These are phyloP conservation scores for Stenurella melanura DNA, from an alignment of 2,888 invertebrate species.

Conservation along the genomic window DNA sequence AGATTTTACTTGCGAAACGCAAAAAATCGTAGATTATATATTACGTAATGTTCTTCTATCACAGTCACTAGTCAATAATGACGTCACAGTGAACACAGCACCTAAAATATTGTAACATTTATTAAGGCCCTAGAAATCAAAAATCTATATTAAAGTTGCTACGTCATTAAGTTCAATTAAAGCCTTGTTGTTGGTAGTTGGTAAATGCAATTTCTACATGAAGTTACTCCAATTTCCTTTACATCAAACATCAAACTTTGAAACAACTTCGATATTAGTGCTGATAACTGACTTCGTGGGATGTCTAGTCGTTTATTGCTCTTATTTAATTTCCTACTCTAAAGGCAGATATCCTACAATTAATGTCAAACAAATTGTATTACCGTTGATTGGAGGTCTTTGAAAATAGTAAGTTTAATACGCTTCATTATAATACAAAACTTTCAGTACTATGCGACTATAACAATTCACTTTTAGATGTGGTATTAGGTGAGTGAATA, in stretches of 20 bases:
- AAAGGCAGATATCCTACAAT: neutral
- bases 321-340: slow-evolving; percentile 23
- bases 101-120: neutral
- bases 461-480: no score
- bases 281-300: slow-evolving; percentile 23
- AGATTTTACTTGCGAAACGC: no score
- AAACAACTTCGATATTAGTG: slow-evolving; percentile 29
- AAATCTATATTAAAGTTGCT: slow-evolving; percentile 3
- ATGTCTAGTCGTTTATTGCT: slow-evolving; percentile 22
- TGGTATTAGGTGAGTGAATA: no score
- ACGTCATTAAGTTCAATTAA: slow-evolving; percentile 12
- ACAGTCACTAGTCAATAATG: no score
- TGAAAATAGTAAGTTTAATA: no score
- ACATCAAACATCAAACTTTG: slow-evolving; percentile 31
- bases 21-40: no score
- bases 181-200: slow-evolving; percentile 23
- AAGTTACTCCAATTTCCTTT: slow-evolving; percentile 34
- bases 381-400: neutral
- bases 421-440: no score
- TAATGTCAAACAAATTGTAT: neutral
- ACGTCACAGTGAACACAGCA: neutral
- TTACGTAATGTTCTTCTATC: neutral
- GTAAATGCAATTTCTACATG: slow-evolving; percentile 38
- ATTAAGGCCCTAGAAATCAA: neutral
- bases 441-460: no score